phyloP scores from a whole-genome alignment of 1,140 invertebrate species.

The Archivesica marissinica region DNA sequence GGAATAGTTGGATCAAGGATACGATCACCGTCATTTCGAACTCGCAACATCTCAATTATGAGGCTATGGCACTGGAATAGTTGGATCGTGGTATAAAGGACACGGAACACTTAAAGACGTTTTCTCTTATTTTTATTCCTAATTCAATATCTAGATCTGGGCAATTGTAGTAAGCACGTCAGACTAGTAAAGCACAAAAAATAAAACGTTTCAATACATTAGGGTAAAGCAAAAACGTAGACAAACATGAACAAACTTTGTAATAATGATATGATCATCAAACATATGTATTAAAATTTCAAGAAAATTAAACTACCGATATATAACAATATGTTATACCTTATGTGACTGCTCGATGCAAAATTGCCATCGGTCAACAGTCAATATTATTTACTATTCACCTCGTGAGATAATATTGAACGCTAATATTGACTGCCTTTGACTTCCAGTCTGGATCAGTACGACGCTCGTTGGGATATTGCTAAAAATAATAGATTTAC shows the following conservation, averaged over 20 bases:
- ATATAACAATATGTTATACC: no score
- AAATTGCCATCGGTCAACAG: background rate
- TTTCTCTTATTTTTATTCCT: constrained; percentile 22
- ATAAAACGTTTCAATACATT: constrained; percentile 21
- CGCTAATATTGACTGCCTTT: no score
- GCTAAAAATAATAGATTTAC: no score
- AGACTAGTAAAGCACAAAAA: constrained; percentile 36
- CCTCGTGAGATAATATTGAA: background rate
- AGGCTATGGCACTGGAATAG: no score
- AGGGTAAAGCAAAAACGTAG: background rate
- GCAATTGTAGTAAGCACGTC: constrained; percentile 17
- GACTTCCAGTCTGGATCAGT: no score
- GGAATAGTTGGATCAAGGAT: no score
- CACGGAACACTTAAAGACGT: no score
- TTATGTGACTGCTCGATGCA: no score
- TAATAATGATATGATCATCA: background rate
- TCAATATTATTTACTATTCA: background rate
- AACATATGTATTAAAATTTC: background rate
- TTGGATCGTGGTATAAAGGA: no score
- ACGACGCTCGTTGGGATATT: no score
- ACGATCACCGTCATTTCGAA: no score
- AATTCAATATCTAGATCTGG: constrained; percentile 23
- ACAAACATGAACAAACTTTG: background rate
- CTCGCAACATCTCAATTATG: no score
- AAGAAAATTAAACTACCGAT: background rate